Conservation (phyloP, 2,797 vertebrate species). For the Megaceryle alcyon region DNA sequence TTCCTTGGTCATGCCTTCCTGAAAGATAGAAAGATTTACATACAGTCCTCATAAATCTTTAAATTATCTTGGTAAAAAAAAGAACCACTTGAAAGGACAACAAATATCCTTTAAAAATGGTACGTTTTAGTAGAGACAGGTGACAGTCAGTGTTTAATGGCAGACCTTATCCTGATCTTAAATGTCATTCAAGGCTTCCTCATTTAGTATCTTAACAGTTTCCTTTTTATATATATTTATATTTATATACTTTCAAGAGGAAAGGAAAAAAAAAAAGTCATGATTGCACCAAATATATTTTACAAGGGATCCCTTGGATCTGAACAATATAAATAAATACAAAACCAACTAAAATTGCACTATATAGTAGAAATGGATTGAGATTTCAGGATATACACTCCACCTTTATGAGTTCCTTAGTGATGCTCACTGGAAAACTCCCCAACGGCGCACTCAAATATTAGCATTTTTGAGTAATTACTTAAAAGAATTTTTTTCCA, state of each 20-base stretch:
- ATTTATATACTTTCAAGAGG: conserved; percentile 76
- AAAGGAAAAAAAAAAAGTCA: conserved; percentile 71
- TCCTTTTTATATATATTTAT: conserved; percentile 76
- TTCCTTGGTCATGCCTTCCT: conserved; percentile 81
- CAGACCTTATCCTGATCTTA: conserved; percentile 66
- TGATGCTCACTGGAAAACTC: conserved; percentile 49
- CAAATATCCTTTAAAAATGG: conserved; percentile 77
- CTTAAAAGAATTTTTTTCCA: conserved; percentile 35
- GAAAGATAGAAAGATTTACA: conserved; percentile 83
- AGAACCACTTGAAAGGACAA: conserved; percentile 79
- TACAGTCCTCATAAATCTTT: conserved; percentile 79
- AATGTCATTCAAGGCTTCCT: conserved; percentile 64
- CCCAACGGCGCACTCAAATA: conserved; percentile 41
- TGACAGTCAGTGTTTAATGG: conserved; percentile 67
- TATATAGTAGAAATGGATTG: conserved; percentile 77
- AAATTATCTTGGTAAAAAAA: conserved; percentile 76
- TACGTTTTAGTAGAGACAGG: conserved; percentile 71
- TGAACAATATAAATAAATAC: conserved; percentile 86
- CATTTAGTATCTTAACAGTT: conserved; percentile 65
- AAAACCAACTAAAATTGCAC: conserved; percentile 84
- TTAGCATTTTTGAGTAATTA: conserved; percentile 45
- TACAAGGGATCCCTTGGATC: conserved; percentile 84
- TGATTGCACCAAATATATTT: conserved; percentile 83
- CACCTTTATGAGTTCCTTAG: conserved; percentile 57
- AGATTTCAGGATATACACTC: conserved; percentile 68